Evolutionary conservation across 2,113 vertebrate species (phyloP).

Genomic region (Sphaerodactylus townsendi): DNA sequence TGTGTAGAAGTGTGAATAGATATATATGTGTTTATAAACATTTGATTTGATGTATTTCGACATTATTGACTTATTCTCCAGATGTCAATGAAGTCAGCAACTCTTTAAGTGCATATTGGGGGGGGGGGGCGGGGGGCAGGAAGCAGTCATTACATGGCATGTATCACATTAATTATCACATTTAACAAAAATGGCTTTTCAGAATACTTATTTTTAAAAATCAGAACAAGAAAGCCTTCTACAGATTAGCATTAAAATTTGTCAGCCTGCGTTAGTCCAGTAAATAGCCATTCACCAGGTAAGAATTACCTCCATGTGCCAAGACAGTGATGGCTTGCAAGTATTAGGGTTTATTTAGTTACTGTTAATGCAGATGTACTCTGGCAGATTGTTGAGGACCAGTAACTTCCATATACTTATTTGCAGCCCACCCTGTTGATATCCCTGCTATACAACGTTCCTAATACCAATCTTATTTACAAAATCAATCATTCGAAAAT

Average conservation of each 20-base stretch:
- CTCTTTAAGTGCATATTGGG: background rate
- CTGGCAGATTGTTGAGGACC: background rate
- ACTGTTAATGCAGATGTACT: background rate
- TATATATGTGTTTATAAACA: background rate
- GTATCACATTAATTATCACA: background rate
- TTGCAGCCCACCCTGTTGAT: background rate
- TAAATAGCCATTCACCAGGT: background rate
- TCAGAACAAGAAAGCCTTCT: no score
- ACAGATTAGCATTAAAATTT: no score
- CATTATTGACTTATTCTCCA: no score
- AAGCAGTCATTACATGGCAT: background rate
- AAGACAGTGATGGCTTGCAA: background rate
- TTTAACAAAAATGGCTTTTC: no score
- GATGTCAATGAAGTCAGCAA: background rate
- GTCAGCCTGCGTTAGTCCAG: no score
- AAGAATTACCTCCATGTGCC: background rate
- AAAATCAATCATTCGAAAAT: conserved; percentile 60
- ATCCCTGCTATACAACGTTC: conserved; percentile 51
- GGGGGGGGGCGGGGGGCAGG: no score
- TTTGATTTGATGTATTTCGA: background rate
- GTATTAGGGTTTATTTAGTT: background rate
- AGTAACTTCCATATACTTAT: background rate
- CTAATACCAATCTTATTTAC: conserved; percentile 51
- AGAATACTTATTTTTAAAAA: no score
- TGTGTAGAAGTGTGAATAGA: background rate